Evolutionary conservation across 1,140 invertebrate species (phyloP), one percentile per base, ranked within the genome.

Genomic region (Limonius californicus): DNA sequence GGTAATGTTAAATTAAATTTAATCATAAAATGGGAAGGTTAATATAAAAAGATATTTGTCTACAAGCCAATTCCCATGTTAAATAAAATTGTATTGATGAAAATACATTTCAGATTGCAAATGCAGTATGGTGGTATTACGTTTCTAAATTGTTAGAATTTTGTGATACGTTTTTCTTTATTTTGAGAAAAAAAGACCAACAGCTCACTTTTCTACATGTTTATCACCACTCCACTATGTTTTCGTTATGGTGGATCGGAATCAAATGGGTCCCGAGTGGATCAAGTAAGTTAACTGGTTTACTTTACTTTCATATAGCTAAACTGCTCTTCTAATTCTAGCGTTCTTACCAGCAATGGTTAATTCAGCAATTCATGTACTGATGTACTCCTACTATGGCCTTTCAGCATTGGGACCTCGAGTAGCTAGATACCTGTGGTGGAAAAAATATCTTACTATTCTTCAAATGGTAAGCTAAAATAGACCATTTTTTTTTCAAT

Each of bases 181-280:
- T 95, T 59, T 73, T 95, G 23, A 82, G 92, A 30, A 94, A 95
- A 75, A 95, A 95, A 71, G 86, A 89, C 60, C 87, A 87, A 63
- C 92, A 95, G 76, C 77, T 96, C 55, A 92, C 90, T 9, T 95
- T 95, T 77, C 81, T 96, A 2, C 93, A 96, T 66, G 87, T 95
- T 0, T 95, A 95, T 72, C 94, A 96, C 77, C 93, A 95, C 72
- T 91, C 91, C 2, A 94, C 91, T 0, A 95, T 95, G 90, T 94
- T 95, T 71, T 82, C 85, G 0, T 84, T 95, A 14, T 97, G 94
- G 91, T 98, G 94, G 94, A 95, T 97, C 66, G 92, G 93, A 15
- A 89, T 95, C 63, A 96, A 96, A 82, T 98, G 92, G 91, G 92
- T 97, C 7, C 93, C 95, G 14, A 95, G 94, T 74, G 95, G 95